phyloP scores from a whole-genome alignment of 2,797 vertebrate genomes.

The Acrocephalus scirpaceus region DNA sequence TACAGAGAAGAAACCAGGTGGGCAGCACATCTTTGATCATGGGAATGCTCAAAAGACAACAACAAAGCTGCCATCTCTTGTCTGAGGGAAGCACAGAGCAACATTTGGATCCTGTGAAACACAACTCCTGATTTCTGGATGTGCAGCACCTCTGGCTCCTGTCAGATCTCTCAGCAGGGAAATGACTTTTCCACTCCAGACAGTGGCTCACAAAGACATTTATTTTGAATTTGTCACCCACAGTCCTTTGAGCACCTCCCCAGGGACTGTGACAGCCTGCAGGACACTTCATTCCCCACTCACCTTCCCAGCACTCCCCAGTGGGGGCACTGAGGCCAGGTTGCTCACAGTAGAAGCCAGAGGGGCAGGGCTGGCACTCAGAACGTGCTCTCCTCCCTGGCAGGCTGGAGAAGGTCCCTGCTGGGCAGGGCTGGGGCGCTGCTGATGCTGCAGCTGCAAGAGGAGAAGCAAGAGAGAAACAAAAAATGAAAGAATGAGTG shows the following conservation, averaged over 20 bases:
- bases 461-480: not conserved
- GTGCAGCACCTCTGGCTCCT: not conserved
- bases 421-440: slow-evolving; percentile 83
- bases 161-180: not conserved
- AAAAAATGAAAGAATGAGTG: not conserved
- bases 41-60: not conserved
- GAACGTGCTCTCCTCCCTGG: slow-evolving; percentile 70
- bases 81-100: not conserved
- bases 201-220: not conserved
- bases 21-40: not conserved
- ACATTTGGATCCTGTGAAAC: too few species aligned
- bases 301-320: slow-evolving; percentile 85
- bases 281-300: not conserved
- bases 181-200: not conserved
- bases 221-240: not conserved
- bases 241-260: accelerated
- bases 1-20: not conserved
- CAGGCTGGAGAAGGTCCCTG: slow-evolving; percentile 85
- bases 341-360: slow-evolving; percentile 83
- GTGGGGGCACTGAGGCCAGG: slow-evolving; percentile 82
- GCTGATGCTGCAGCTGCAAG: slow-evolving; percentile 81
- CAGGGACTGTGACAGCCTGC: not conserved
- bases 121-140: not conserved
- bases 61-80: not conserved
- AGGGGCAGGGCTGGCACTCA: slow-evolving; percentile 84